Evolutionary conservation across 2,888 invertebrate species (phyloP).

Genomic region (Eledone cirrhosa): DNA sequence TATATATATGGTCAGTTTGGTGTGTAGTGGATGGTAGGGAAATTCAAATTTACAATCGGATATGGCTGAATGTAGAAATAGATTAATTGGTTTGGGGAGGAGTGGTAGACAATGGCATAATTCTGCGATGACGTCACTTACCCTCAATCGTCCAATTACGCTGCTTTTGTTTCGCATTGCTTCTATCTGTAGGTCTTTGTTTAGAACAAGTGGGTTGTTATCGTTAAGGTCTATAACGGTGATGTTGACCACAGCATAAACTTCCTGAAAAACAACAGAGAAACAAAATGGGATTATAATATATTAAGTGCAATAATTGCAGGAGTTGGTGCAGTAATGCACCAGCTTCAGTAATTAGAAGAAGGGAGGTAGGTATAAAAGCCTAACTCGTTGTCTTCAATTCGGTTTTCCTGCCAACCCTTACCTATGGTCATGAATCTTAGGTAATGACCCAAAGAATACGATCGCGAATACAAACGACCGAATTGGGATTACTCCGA

Average conservation of each 20-base stretch:
- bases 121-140: background rate
- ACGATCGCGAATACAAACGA: too few relatives aligned
- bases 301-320: background rate
- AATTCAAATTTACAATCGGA: too few relatives aligned
- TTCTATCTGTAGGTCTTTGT: slow-evolving; percentile 21
- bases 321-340: background rate
- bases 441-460: too few relatives aligned
- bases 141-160: background rate
- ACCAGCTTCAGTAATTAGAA: background rate
- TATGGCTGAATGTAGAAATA: too few relatives aligned
- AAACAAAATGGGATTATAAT: background rate
- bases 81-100: too few relatives aligned
- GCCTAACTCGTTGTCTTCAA: too few relatives aligned
- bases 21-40: too few relatives aligned
- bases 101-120: too few relatives aligned
- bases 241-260: slow-evolving; percentile 6
- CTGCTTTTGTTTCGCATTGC: slow-evolving; percentile 19
- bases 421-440: too few relatives aligned
- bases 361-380: background rate
- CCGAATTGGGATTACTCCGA: too few relatives aligned
- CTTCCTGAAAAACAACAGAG: background rate
- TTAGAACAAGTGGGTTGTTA: slow-evolving; percentile 13
- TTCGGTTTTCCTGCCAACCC: too few relatives aligned
- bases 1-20: too few relatives aligned
- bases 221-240: slow-evolving; percentile 11